These are phyloP conservation scores for Gerris buenoi DNA, from an alignment of 1,140 invertebrate genomes.

Conservation along the genomic window DNA sequence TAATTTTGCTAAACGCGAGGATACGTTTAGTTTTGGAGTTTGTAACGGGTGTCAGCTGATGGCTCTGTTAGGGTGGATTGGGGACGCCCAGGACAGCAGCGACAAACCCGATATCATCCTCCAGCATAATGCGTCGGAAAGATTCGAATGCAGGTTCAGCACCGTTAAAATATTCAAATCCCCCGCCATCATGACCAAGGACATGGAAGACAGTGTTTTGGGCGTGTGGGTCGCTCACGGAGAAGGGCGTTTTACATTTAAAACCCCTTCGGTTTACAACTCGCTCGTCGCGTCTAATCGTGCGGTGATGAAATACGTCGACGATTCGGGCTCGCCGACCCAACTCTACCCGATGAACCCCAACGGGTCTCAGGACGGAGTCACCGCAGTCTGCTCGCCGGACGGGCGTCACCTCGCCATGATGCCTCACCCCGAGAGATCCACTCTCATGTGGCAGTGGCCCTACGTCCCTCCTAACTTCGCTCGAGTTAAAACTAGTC, in stretches of 20 bases:
- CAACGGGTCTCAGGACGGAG: slow-evolving; percentile 70
- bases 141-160: slow-evolving; percentile 83
- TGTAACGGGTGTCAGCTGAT: slow-evolving; percentile 97
- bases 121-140: slow-evolving; percentile 71
- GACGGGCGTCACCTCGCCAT: slow-evolving; percentile 88
- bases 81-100: slow-evolving; percentile 28
- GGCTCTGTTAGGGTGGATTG: slow-evolving; percentile 69
- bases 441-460: slow-evolving; percentile 71
- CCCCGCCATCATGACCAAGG: slow-evolving; percentile 68
- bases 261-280: slow-evolving; percentile 34
- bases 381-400: slow-evolving; percentile 73
- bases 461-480: slow-evolving; percentile 48
- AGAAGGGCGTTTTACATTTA: slow-evolving; percentile 62
- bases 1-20: slow-evolving; percentile 47
- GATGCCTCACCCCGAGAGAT: slow-evolving; percentile 97
- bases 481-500: slow-evolving; percentile 35
- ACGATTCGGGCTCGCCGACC: slow-evolving; percentile 61
- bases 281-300: slow-evolving; percentile 44
- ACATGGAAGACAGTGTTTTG: slow-evolving; percentile 67
- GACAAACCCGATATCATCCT: slow-evolving; percentile 50
- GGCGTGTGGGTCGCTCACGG: slow-evolving; percentile 96
- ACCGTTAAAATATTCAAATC: slow-evolving; percentile 60
- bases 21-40: slow-evolving; percentile 91
- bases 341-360: slow-evolving; percentile 82
- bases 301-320: slow-evolving; percentile 64